phyloP scores from a whole-genome alignment of 2,797 vertebrate genomes.

The Falco concolor region DNA sequence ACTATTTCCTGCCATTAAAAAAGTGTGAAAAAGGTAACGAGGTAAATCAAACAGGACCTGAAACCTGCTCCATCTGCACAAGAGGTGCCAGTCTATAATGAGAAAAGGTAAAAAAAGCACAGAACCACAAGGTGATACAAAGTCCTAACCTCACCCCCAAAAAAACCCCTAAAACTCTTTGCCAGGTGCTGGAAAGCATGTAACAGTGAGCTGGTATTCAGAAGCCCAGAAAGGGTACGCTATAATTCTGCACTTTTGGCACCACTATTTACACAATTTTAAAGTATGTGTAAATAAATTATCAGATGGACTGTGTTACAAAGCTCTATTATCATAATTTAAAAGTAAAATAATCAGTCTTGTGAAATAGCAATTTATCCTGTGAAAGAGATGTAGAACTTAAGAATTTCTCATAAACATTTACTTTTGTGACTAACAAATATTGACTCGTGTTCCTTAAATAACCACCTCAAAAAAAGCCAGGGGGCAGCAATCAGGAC shows the following conservation, averaged over 20 bases:
- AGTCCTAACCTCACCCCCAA: neutral
- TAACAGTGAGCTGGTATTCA: neutral
- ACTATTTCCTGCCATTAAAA: neutral
- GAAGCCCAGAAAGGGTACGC: neutral
- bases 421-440: neutral
- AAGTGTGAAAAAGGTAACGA: neutral
- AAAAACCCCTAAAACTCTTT: neutral
- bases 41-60: neutral
- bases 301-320: neutral
- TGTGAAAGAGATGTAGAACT: neutral
- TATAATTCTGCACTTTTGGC: neutral
- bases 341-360: neutral
- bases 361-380: neutral
- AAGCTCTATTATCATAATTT: neutral
- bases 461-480: neutral
- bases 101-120: neutral
- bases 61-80: fast-evolving
- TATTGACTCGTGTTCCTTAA: neutral
- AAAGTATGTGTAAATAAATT: neutral
- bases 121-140: neutral
- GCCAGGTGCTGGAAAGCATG: neutral
- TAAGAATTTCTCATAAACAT: neutral
- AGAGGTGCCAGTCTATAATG: neutral
- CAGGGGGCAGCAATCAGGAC: neutral
- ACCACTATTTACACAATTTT: neutral